Evolutionary conservation across 1,140 invertebrate species (phyloP).

Genomic region (Zophobas atratus): DNA sequence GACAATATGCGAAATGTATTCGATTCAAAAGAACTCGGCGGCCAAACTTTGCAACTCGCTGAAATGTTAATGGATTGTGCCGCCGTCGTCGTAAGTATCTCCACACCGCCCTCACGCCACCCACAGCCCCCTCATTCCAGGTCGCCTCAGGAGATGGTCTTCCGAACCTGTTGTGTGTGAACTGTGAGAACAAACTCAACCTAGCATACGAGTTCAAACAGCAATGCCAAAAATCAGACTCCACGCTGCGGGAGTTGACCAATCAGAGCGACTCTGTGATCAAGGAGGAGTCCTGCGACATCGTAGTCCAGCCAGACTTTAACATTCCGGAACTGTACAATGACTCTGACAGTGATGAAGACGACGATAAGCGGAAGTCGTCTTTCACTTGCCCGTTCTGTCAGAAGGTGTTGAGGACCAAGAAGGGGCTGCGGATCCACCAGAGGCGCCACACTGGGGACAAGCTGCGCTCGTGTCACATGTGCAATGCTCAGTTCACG

Average conservation of each 20-base stretch:
- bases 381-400: conserved; percentile 61
- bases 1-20: conserved; percentile 64
- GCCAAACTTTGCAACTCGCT: conserved; percentile 68
- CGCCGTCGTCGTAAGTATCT: conserved; percentile 69
- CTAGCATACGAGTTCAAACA: conserved; percentile 68
- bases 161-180: conserved; percentile 65
- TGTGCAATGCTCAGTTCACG: conserved; percentile 63
- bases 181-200: conserved; percentile 66
- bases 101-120: neutral
- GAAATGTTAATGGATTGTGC: conserved; percentile 75
- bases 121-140: conserved; percentile 52
- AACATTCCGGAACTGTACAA: conserved; percentile 43
- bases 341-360: conserved; percentile 23
- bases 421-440: conserved; percentile 61
- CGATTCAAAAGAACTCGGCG: conserved; percentile 57
- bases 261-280: conserved; percentile 48
- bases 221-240: conserved; percentile 68
- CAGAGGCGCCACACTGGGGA: conserved; percentile 65
- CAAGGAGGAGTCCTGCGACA: conserved; percentile 55
- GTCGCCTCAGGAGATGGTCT: conserved; percentile 67
- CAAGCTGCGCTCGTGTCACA: conserved; percentile 58
- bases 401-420: conserved; percentile 60
- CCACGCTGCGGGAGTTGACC: conserved; percentile 70
- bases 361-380: conserved; percentile 51
- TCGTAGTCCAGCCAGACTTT: conserved; percentile 64